A percentile compares a stretch with the other conserved stretches of the same genome.
These are phyloP conservation scores for Macrochelys suwanniensis DNA, from an alignment of 2,797 vertebrate species.

Conservation along the genomic window DNA sequence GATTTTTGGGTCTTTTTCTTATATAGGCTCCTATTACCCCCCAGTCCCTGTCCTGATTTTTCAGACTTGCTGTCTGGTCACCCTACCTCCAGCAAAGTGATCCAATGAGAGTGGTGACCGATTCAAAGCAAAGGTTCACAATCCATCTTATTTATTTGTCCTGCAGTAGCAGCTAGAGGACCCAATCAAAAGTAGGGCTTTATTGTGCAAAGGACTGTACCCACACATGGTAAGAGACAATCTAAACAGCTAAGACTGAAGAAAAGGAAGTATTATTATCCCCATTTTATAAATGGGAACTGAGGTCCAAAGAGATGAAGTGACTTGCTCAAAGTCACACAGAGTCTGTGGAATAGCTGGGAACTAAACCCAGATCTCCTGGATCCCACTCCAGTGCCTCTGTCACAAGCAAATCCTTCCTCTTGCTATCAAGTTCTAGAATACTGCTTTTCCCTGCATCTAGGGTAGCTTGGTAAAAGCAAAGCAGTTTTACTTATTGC, in stretches of 20 bases:
- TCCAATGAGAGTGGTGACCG: fast-evolving
- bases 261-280: not conserved
- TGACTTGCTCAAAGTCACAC: not conserved
- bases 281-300: not conserved
- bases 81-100: not conserved
- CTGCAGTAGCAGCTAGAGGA: not conserved
- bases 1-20: too few relatives aligned
- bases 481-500: not conserved
- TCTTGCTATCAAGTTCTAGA: not conserved
- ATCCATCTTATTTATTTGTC: not conserved
- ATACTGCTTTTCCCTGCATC: not conserved
- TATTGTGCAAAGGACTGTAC: not conserved
- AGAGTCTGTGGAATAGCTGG: not conserved
- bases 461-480: not conserved
- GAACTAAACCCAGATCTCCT: not conserved
- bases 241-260: not conserved
- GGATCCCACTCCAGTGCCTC: not conserved
- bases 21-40: too few relatives aligned
- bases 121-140: not conserved
- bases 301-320: not conserved
- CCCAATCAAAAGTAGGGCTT: not conserved
- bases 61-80: too few relatives aligned
- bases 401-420: not conserved
- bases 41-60: too few relatives aligned
- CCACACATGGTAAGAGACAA: not conserved